A percentile compares a stretch with the other conserved stretches of the same genome.
Conservation (phyloP, 2,888 invertebrate species). For the Callosobruchus maculatus region DNA sequence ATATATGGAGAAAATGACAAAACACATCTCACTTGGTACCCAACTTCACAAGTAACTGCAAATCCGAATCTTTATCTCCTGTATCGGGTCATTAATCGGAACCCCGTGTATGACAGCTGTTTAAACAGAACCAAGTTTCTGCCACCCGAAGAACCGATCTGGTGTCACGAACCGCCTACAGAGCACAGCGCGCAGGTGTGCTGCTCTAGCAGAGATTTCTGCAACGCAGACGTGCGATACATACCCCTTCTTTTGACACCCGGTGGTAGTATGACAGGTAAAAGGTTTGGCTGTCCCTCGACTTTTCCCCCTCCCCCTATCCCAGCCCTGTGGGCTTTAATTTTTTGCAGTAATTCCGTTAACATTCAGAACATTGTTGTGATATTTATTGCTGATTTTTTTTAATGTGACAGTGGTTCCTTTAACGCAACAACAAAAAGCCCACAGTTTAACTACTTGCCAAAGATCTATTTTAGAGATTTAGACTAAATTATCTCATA, state of each 20-base stretch:
- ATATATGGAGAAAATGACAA: neutral
- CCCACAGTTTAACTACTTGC: too few relatives aligned
- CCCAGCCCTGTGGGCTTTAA: neutral
- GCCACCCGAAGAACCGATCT: conserved; percentile 58
- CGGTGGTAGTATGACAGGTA: conserved; percentile 28
- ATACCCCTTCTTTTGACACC: conserved; percentile 4
- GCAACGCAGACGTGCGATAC: conserved; percentile 43
- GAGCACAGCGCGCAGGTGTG: conserved; percentile 41
- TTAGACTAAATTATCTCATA: too few relatives aligned
- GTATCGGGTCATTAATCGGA: neutral
- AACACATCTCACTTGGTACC: neutral
- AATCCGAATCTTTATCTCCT: neutral
- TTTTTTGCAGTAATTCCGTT: neutral
- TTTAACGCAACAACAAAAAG: too few relatives aligned
- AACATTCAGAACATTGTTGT: conserved; percentile 9
- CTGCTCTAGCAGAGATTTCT: conserved; percentile 58
- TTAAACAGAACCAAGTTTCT: conserved; percentile 49
- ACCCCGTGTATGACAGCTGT: conserved; percentile 34
- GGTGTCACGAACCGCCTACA: conserved; percentile 49
- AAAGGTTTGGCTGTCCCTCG: conserved; percentile 25
- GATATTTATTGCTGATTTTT: conserved; percentile 3
- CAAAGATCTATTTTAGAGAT: too few relatives aligned
- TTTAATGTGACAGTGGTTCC: neutral
- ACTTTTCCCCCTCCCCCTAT: conserved; percentile 8
- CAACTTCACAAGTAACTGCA: neutral